Percentiles rank a stretch among this genome's conserved stretches.
Conservation (phyloP, 2,797 vertebrate species). For the Rhabdomys pumilio region DNA sequence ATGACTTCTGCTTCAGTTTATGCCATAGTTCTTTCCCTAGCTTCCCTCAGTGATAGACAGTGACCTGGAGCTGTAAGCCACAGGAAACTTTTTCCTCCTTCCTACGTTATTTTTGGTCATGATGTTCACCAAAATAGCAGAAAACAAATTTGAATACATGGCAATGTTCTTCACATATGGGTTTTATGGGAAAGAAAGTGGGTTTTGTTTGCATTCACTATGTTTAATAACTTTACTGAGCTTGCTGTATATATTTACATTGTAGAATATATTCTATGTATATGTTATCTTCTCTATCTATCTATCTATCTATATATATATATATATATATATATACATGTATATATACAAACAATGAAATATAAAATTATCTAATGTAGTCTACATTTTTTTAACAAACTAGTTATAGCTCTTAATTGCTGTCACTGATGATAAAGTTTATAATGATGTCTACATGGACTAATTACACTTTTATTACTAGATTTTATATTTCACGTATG, state of each 20-base stretch:
- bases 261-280: too few relatives aligned
- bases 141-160: not conserved
- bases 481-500: constrained; percentile 43
- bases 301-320: too few relatives aligned
- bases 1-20: not conserved
- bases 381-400: constrained; percentile 8
- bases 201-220: not conserved
- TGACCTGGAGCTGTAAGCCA: not conserved
- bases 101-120: not conserved
- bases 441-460: not conserved
- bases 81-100: not conserved
- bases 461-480: not conserved
- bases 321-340: not conserved
- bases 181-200: not conserved
- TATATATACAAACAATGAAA: not conserved
- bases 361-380: not conserved
- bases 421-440: not conserved
- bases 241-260: not conserved
- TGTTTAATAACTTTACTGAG: not conserved
- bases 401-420: not conserved
- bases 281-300: not conserved
- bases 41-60: not conserved
- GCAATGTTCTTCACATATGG: not conserved
- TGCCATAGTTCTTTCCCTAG: not conserved
- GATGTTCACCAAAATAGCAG: not conserved